Percentiles rank a stretch among this genome's conserved stretches.
Evolutionary conservation across 2,888 invertebrate species (phyloP).

Genomic region (Lumbricus terrestris): DNA sequence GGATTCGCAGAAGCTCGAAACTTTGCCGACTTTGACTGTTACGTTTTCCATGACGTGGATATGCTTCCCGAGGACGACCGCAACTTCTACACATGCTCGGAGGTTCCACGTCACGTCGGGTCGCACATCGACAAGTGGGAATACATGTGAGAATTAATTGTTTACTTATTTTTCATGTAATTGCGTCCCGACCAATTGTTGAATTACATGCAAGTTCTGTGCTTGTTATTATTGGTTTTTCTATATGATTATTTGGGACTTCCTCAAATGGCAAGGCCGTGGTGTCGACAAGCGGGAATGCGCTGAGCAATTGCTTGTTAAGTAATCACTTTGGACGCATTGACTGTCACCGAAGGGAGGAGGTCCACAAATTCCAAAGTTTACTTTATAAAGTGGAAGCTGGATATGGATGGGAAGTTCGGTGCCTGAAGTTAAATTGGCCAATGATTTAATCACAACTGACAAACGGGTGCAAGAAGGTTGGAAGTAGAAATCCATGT

Average conservation of each 20-base stretch:
- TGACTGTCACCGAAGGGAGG: no score
- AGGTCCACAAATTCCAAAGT: no score
- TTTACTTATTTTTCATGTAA: background rate
- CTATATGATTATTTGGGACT: no score
- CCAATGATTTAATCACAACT: background rate
- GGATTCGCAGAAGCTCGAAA: constrained; percentile 28
- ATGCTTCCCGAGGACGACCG: constrained; percentile 34
- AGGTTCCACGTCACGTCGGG: constrained; percentile 26
- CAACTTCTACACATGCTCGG: constrained; percentile 34
- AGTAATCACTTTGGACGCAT: no score
- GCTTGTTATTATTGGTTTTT: no score
- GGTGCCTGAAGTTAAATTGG: no score
- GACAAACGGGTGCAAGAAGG: background rate
- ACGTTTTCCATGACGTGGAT: constrained; percentile 35
- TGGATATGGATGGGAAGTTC: no score
- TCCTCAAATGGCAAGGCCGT: no score
- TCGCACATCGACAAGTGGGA: constrained; percentile 32
- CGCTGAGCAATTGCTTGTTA: no score
- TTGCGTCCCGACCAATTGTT: background rate
- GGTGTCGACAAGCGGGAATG: no score
- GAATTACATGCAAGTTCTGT: no score
- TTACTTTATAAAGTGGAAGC: no score
- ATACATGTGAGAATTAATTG: constrained; percentile 26
- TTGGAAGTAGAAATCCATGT: background rate
- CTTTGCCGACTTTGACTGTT: constrained; percentile 27